Base-by-base conservation (phyloP, 2,797 vertebrate species). In the Argentina silus region DNA sequence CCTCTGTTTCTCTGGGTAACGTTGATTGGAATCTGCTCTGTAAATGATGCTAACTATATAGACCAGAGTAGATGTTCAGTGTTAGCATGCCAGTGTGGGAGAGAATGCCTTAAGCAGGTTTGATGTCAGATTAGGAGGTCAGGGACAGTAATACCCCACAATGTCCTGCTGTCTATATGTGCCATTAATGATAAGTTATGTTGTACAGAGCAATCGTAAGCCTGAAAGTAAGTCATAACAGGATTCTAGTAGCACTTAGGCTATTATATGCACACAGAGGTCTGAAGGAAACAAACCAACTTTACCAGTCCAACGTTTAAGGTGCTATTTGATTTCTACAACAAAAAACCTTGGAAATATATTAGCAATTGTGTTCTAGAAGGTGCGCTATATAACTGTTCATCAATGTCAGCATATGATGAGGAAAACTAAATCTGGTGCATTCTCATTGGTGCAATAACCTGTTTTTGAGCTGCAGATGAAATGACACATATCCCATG, bases 261-360 rank as follows among this genome's bases (percentile, higher is more conserved):
- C 77, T 74, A 78, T 44, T 74, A 75, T 71, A 83, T 5, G 79
- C 86, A 89, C 86, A 89, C 85, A 88, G 36, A 66, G 72, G 75
- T 79, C 74, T 70, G 68, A 70, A 83, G 81, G 79, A 86, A 72
- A 81, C 75, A 67, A 83, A 85, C 81, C 81, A 86, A 67, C 57
- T 76, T 62, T 43, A 84, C 85, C 83, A 68, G 89, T 81, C 90
- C 90, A 87, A 93, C 92, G 87, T 88, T 90, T 89, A 90, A 66
- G 93, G 93, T 94, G 93, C 93, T 94, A 93, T 89, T 87, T 87
- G 81, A 89, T 90, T 91, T 89, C 82, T 89, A 90, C 87, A 82
- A 84, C 1, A 51, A 81, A 57, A 81, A 90, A 87, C 90, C 27
- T 88, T 91, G 87, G 48, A 83, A 79, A 75, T 73, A 76, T 68